Conservation (phyloP, 1,140 invertebrate species). For the Cydia amplana region DNA sequence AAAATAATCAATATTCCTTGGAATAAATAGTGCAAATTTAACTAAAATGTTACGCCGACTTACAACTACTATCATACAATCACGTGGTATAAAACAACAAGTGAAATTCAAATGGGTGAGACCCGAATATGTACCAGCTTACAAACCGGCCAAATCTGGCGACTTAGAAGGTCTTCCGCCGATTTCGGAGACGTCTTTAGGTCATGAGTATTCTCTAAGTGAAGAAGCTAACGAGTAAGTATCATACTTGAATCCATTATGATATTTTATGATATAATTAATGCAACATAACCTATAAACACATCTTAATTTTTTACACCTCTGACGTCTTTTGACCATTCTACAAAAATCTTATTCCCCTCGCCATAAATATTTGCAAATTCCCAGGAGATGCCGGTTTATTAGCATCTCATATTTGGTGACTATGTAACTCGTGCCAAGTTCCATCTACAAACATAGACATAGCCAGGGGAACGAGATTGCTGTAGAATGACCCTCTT, state of each 20-base stretch:
- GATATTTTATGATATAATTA: background rate
- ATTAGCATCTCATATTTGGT: too few relatives aligned
- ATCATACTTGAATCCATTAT: background rate
- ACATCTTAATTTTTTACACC: background rate
- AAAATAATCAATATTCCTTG: background rate
- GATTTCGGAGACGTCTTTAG: slow-evolving; percentile 61
- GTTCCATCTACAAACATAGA: too few relatives aligned
- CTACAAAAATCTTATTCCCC: too few relatives aligned
- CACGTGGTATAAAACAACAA: slow-evolving; percentile 61
- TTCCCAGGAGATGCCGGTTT: too few relatives aligned
- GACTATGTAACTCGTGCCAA: too few relatives aligned
- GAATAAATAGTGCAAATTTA: background rate
- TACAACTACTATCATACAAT: slow-evolving; percentile 51
- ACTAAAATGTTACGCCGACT: slow-evolving; percentile 60
- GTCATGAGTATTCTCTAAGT: slow-evolving; percentile 68
- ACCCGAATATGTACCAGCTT: slow-evolving; percentile 80
- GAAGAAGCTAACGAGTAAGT: slow-evolving; percentile 79
- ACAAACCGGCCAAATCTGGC: slow-evolving; percentile 80
- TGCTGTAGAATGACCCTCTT: too few relatives aligned
- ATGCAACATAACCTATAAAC: slow-evolving; percentile 62
- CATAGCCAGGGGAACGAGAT: too few relatives aligned
- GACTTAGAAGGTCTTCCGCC: slow-evolving; percentile 77
- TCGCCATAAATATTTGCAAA: too few relatives aligned
- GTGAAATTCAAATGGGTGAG: slow-evolving; percentile 83
- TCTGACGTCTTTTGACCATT: too few relatives aligned